Evolutionary conservation across 2,113 vertebrate genomes (phyloP), one percentile per base, ranked within the genome.

Genomic region (Callipepla squamata): DNA sequence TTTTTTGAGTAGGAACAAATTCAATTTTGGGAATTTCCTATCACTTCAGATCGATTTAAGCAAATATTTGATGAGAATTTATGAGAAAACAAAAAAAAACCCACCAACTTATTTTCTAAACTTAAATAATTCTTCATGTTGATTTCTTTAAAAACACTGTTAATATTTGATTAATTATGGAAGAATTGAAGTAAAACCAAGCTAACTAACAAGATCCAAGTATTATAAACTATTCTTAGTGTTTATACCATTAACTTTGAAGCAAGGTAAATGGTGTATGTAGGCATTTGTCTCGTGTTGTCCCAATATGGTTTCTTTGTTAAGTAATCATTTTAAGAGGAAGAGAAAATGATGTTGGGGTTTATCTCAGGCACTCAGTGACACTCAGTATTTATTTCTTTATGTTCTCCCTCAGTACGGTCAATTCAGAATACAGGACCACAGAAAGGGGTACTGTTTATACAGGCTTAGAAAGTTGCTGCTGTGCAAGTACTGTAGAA

Each of bases 71-170:
- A 23, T 7, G 4, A 55, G 22, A 40, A 36, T 36, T 48, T 59
- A 20, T 50, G 6, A 7, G n/a, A 61, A 66, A 74, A 17, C 16
- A 44, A 44, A 44, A 51, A 51, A 51, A 51, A 51, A 51, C 16
- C 44, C 5, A 40, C 5, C 36, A 36, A 36, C 28, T 16, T 48
- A 16, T 2, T 30, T 90, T 66, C 13, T 50, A 30, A 83, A 63
- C 79, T 53, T 6, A 5, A 2, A 28, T 21, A 53, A 4, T 3
- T 23, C 30, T 22, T 0, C 6, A 1, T 30, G 36, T n/a, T 30
- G 0, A 19, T 73, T 89, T 73, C 22, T 57, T 44, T 4, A 44
- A 40, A 45, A 21, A 53, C 23, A 47, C 11, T 45, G 1, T 30
- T 21, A n/a, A 3, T 62, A 77, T 4, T 2, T 80, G 53, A 61